Percentiles rank a stretch among this genome's conserved stretches.
Evolutionary conservation across 2,113 vertebrate genomes (phyloP).

Genomic region (Girardinichthys multiradiatus): DNA sequence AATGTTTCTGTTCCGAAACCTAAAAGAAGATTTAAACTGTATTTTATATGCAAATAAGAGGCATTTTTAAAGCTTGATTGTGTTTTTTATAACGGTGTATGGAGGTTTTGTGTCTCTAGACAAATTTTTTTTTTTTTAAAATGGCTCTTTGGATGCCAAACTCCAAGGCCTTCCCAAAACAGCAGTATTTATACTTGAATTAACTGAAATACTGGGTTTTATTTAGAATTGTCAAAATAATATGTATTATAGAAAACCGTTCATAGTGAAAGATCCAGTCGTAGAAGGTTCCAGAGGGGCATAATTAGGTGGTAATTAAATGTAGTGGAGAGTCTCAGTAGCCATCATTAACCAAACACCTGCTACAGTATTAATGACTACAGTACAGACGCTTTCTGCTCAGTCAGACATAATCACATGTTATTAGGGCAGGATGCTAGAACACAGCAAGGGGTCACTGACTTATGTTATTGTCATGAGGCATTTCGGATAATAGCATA

Average conservation of each 20-base stretch:
- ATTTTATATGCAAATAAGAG: too few species aligned
- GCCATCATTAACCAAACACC: neutral
- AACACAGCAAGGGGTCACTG: constrained; percentile 9
- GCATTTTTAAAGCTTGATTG: too few species aligned
- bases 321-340: neutral
- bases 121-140: too few species aligned
- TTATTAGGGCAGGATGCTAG: constrained; percentile 1
- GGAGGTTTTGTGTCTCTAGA: too few species aligned
- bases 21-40: too few species aligned
- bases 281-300: neutral
- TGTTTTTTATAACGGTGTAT: too few species aligned
- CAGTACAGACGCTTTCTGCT: neutral
- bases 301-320: neutral
- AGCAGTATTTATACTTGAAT: neutral
- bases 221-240: neutral
- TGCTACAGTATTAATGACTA: neutral
- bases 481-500: neutral
- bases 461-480: neutral
- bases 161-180: neutral
- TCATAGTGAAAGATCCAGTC: neutral
- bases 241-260: neutral
- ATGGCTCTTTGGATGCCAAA: too few species aligned
- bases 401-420: constrained; percentile 34
- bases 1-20: too few species aligned
- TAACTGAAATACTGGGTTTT: neutral